These are phyloP conservation scores for Bradypus variegatus DNA, from an alignment of 2,797 vertebrate genomes.

Conservation along the genomic window DNA sequence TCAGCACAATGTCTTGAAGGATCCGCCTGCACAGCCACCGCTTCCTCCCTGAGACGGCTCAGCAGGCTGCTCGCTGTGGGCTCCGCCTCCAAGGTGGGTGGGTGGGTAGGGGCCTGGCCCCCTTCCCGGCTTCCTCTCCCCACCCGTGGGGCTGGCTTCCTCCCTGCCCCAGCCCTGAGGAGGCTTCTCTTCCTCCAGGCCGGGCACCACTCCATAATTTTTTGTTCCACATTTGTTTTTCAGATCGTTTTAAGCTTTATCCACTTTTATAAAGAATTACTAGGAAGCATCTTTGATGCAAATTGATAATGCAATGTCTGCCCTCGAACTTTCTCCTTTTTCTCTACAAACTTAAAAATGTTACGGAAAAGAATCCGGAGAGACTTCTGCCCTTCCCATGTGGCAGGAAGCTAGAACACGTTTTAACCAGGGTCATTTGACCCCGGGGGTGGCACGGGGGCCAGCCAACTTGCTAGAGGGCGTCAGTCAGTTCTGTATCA, in stretches of 20 bases:
- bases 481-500: slow-evolving; percentile 64
- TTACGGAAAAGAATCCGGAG: slow-evolving; percentile 63
- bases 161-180: fast-evolving
- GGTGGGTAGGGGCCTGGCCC: background rate
- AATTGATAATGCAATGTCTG: slow-evolving; percentile 69
- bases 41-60: background rate
- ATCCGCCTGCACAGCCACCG: background rate
- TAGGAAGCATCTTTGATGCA: slow-evolving; percentile 66
- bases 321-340: slow-evolving; percentile 71
- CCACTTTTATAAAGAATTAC: slow-evolving; percentile 80
- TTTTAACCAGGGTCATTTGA: background rate
- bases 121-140: too few relatives aligned
- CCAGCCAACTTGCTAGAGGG: too few relatives aligned
- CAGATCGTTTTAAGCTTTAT: slow-evolving; percentile 74
- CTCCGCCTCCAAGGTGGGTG: too few relatives aligned
- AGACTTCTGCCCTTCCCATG: background rate
- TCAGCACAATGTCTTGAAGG: slow-evolving; percentile 41
- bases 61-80: too few relatives aligned
- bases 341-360: slow-evolving; percentile 67
- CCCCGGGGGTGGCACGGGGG: background rate
- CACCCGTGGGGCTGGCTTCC: background rate
- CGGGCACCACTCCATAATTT: background rate
- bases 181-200: background rate
- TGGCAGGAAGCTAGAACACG: background rate
- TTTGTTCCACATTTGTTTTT: background rate